Evolutionary conservation across 64 coral and sea anemone genomes (phyloP), one percentile per base, ranked within the genome.

Genomic region (Montipora capricornis): DNA sequence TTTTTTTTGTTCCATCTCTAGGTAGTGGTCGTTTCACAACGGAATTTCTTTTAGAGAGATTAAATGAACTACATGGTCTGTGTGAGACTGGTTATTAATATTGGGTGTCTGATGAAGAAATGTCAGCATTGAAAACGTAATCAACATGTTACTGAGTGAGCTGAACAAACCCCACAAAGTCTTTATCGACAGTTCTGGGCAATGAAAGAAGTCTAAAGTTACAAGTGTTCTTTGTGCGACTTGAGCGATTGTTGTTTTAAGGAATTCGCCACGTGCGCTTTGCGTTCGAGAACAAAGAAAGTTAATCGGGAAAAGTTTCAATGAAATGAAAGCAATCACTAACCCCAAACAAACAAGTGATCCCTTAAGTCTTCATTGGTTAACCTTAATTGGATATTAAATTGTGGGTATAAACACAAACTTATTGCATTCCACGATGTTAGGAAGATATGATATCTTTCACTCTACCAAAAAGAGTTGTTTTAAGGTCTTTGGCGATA

Each of bases 301-400:
- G 17, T 49, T 71, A 70, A 86, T 71, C 62, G 20, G 46, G 44
- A 50, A 49, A 50, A 73, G 64, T 86, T 86, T 73, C 46, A 46
- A 48, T 49, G 70, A 45, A 86, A 86, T 49, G 49, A 86, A 86
- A 71, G 66, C 82, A 73, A 86, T 51, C 61, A 64, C 68, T 86
- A 86, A 49, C 29, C 48, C 9, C 16, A 86, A 86, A 86, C 62
- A 86, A 86, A 86, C 66, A 86, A 86, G 26, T 20, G 37, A 7
- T 2, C 46, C 16, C 22, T 71, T 71, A 71, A 70, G 71, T 47
- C 44, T 70, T 48, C 8, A 20, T 47, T 69, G 8, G 19, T 16
- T 45, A 11, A 8, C 82, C 2, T 69, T 85, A 47, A 71, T 71
- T 49, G 46, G 62, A 45, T 49, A n/a, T 51, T 48, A 10, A 8